These are phyloP conservation scores for Falcaria lacertinaria DNA, from an alignment of 2,888 invertebrate genomes.

Conservation along the genomic window DNA sequence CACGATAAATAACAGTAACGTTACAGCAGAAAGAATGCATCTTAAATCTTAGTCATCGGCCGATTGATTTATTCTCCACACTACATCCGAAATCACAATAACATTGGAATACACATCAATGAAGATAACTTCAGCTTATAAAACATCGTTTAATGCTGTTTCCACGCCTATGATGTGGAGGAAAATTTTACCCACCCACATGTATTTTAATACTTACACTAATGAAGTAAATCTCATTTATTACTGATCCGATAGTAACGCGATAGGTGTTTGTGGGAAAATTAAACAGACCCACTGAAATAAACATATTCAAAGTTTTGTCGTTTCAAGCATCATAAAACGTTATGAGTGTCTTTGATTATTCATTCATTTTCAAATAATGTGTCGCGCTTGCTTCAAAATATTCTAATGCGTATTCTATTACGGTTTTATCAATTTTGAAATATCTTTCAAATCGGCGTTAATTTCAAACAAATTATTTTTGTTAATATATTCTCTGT, in stretches of 20 bases:
- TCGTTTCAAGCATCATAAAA: constrained; percentile 28
- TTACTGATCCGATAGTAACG: constrained; percentile 43
- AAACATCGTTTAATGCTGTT: constrained; percentile 3
- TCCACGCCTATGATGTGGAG: constrained; percentile 10
- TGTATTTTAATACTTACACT: constrained; percentile 45
- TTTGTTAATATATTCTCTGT: background rate
- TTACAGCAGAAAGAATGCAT: constrained; percentile 27
- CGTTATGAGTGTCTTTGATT: constrained; percentile 33
- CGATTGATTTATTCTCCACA: constrained; percentile 16
- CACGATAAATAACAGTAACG: constrained; percentile 37
- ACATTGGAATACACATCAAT: background rate
- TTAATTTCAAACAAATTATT: too few relatives aligned
- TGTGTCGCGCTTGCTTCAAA: background rate
- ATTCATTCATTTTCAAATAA: constrained; percentile 21
- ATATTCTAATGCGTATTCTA: background rate
- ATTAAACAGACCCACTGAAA: constrained; percentile 30
- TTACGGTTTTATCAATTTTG: background rate
- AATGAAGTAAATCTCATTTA: constrained; percentile 59
- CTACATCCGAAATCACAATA: constrained; percentile 4
- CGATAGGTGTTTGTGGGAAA: constrained; percentile 54
- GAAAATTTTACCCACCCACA: constrained; percentile 48
- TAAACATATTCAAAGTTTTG: constrained; percentile 24
- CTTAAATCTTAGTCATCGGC: constrained; percentile 23
- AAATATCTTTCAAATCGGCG: background rate
- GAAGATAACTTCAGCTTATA: constrained; percentile 2